phyloP scores from a whole-genome alignment of 2,888 invertebrate genomes.

The Malthinus flaveolus region DNA sequence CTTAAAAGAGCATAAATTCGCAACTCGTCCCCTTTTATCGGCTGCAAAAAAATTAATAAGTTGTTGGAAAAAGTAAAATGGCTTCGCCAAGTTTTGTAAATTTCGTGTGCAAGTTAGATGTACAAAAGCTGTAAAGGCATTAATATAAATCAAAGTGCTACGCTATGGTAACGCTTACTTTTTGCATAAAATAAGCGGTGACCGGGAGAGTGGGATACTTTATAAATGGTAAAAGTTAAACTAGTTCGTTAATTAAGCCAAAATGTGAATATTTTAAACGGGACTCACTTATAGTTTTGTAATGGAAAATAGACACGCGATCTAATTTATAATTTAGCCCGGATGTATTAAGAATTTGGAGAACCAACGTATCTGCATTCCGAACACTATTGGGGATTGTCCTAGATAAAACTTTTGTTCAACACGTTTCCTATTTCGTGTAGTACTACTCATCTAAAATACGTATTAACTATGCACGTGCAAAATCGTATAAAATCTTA shows the following conservation, averaged over 20 bases:
- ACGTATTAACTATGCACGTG: neutral
- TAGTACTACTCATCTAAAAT: too few relatives aligned
- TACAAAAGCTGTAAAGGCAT: neutral
- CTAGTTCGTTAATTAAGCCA: conserved; percentile 35
- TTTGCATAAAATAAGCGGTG: conserved; percentile 19
- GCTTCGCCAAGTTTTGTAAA: too few relatives aligned
- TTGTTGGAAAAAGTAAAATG: too few relatives aligned
- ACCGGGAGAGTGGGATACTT: conserved; percentile 15
- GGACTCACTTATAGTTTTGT: conserved; percentile 27
- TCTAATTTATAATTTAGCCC: conserved; percentile 25
- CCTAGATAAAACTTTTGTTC: neutral
- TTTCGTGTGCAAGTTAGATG: neutral
- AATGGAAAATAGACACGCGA: conserved; percentile 28
- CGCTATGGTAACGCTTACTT: conserved; percentile 5
- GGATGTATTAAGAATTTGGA: conserved; percentile 19
- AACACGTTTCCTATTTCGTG: too few relatives aligned
- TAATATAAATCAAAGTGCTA: conserved; percentile 20
- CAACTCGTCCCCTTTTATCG: too few relatives aligned
- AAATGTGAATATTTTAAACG: conserved; percentile 34
- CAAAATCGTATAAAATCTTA: conserved; percentile 1
- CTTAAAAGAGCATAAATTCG: too few relatives aligned
- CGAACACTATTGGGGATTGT: neutral
- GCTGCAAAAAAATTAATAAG: too few relatives aligned
- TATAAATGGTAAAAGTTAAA: conserved; percentile 34
- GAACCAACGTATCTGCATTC: neutral